phyloP scores from a whole-genome alignment of 2,113 vertebrate genomes.

The Deroptyus accipitrinus region DNA sequence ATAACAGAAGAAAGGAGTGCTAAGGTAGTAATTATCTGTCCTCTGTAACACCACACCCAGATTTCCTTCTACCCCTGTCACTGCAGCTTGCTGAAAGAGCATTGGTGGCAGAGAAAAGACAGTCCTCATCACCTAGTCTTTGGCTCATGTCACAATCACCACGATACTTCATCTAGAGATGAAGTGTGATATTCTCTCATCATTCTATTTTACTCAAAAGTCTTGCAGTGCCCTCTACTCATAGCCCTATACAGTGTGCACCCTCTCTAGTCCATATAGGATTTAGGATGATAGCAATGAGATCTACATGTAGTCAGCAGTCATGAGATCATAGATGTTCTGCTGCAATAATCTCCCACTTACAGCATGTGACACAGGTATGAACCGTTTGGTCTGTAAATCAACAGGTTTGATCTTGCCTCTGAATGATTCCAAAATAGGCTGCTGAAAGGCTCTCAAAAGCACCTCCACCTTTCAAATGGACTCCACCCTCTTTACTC shows the following conservation, averaged over 20 bases:
- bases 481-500: conserved; percentile 42
- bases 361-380: conserved; percentile 28
- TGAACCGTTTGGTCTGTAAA: conserved; percentile 40
- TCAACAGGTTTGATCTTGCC: conserved; percentile 68
- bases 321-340: not conserved
- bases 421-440: conserved; percentile 48
- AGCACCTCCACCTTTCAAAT: conserved; percentile 11
- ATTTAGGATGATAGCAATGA: not conserved
- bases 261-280: not conserved
- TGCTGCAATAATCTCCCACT: conserved; percentile 8
- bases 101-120: not conserved
- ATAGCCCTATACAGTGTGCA: not conserved
- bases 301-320: not conserved
- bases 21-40: conserved; percentile 23
- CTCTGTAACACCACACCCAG: conserved; percentile 1
- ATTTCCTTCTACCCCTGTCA: not conserved
- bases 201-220: not conserved
- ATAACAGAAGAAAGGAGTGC: not conserved
- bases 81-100: not conserved
- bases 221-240: not conserved
- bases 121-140: not conserved
- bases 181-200: not conserved
- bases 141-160: not conserved
- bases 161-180: not conserved
- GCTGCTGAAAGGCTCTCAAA: conserved; percentile 49